Base-by-base conservation (phyloP, 2,888 invertebrate species). In the Neoitamus cyanurus region DNA sequence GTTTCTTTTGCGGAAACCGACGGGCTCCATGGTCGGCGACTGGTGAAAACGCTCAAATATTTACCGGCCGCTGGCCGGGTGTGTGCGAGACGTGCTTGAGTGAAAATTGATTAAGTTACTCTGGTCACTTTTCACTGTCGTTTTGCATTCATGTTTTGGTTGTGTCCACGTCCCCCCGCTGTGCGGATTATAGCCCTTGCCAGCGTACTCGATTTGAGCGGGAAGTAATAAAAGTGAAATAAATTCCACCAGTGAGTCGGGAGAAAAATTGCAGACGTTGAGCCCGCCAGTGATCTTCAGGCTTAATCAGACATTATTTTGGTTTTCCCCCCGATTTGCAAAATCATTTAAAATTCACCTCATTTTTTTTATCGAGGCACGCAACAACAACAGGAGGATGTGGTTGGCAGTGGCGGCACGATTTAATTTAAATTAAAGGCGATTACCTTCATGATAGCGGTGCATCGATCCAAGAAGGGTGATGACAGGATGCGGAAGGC, bases 221-320 rank as follows among this genome's bases (percentile, higher is more conserved):
- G 58, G 58, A 58, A 58, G 58, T 58, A 58, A 58, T 58, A 58
- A 58, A 58, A 58, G 58, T 58, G 58, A 58, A 58, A 58, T n/a
- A n/a, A 58, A 58, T 58, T 58, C 58, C 58, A 15, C n/a, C 1
- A 13, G 37, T n/a, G 42, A n/a, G 5, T 15, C n/a, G 20, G 58
- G 58, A 58, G 58, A 58, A 58, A 58, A 58, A 58, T 58, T 58
- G 25, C 58, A 25, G 58, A 58, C 58, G 58, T 5, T 58, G 7
- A 20, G 58, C 9, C 25, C 58, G 58, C 58, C 25, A 58, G 58
- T 58, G 58, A 58, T 58, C 58, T 58, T 58, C 11, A 5, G 20
- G 25, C 58, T 58, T 58, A 58, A 58, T 58, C 58, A 58, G 58
- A 58, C 58, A 58, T 58, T 58, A 58, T 58, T 58, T 58, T 58